Conservation (phyloP, 2,797 vertebrate species). For the Lutra lutra region DNA sequence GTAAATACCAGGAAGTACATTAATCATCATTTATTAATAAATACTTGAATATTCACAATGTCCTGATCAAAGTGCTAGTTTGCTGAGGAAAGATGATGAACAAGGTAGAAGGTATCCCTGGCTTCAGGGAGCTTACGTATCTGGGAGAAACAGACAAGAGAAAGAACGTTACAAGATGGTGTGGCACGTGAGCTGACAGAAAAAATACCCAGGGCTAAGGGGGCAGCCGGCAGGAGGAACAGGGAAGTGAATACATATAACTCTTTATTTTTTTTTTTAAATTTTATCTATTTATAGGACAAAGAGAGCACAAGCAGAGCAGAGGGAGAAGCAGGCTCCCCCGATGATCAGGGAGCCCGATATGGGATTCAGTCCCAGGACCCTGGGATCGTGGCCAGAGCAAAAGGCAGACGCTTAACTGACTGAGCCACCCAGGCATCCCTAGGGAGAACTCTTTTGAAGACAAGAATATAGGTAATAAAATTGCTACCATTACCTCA, state of each 20-base stretch:
- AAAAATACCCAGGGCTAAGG: not conserved
- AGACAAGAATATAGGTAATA: not conserved
- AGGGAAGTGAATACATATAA: not conserved
- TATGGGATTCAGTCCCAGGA: not conserved
- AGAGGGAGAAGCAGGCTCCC: not conserved
- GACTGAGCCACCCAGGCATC: not conserved
- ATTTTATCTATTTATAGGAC: not conserved
- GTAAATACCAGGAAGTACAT: not conserved
- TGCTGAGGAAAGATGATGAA: not conserved
- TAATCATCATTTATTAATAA: not conserved
- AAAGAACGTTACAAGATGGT: not conserved
- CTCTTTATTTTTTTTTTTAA: not conserved
- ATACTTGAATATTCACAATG: not conserved
- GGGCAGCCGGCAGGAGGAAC: not conserved
- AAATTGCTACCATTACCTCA: not conserved
- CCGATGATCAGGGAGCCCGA: no score
- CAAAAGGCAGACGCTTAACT: not conserved
- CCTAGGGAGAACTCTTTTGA: not conserved
- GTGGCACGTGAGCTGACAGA: not conserved
- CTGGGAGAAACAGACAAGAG: not conserved
- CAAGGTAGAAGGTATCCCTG: not conserved
- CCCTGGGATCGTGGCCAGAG: not conserved
- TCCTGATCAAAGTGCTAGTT: not conserved
- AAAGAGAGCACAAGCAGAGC: not conserved
- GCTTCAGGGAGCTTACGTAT: not conserved